phyloP scores from a whole-genome alignment of 1,140 invertebrate genomes.

The Heliconius hewitsoni region DNA sequence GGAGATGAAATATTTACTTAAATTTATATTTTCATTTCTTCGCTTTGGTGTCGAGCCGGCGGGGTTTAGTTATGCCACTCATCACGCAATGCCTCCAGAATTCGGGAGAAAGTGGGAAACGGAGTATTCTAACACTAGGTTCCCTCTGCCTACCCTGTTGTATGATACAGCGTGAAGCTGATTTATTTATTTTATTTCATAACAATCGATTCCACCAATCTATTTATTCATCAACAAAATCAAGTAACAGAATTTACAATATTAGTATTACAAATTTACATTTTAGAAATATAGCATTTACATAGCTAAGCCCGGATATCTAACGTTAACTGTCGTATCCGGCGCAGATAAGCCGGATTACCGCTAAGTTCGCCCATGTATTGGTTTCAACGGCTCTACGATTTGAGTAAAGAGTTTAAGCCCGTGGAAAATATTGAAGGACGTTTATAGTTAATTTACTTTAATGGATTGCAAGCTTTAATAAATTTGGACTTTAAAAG shows the following conservation, averaged over 20 bases:
- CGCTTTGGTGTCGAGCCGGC: too few relatives aligned
- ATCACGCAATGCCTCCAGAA: too few relatives aligned
- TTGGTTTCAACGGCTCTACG: constrained; percentile 18
- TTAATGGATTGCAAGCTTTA: neutral
- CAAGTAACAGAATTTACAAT: neutral
- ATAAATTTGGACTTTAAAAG: too few relatives aligned
- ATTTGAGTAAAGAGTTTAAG: neutral
- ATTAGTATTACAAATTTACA: neutral
- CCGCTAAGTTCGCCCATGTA: constrained; percentile 22
- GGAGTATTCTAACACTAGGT: too few relatives aligned
- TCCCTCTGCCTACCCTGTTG: too few relatives aligned
- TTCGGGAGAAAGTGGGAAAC: too few relatives aligned
- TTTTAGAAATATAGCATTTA: constrained; percentile 22
- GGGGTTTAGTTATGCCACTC: too few relatives aligned
- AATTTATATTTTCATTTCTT: too few relatives aligned
- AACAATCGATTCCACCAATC: neutral
- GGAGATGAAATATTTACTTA: too few relatives aligned
- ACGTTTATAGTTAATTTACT: neutral
- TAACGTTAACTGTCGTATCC: constrained; percentile 21
- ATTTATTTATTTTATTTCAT: too few relatives aligned
- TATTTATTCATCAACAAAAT: neutral
- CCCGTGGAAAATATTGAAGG: neutral
- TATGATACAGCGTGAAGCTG: too few relatives aligned
- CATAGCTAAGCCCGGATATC: constrained; percentile 25
- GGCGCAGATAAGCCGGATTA: constrained; percentile 29